A percentile compares a stretch with the other conserved stretches of the same genome.
Evolutionary conservation across 2,888 invertebrate genomes (phyloP).

Genomic region (Sinodicranocentrus sp.): DNA sequence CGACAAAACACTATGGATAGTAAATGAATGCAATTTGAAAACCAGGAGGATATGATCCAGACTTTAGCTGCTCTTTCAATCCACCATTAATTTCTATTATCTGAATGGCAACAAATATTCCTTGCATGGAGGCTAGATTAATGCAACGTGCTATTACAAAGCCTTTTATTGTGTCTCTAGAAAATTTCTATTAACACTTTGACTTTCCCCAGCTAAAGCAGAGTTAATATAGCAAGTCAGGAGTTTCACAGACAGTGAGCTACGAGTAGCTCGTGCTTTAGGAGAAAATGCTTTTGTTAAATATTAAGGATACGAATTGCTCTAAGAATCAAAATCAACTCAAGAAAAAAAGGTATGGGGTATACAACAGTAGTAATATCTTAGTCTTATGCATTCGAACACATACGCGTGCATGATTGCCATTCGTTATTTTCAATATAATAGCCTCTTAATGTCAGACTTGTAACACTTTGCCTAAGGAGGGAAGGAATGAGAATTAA

Average conservation of each 20-base stretch:
- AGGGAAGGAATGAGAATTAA: conserved; percentile 44
- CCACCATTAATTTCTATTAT: conserved; percentile 41
- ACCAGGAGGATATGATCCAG: neutral
- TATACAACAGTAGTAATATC: no score
- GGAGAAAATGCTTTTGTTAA: no score
- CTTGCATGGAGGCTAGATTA: no score
- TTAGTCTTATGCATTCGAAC: neutral
- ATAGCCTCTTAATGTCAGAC: conserved; percentile 65
- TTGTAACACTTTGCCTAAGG: conserved; percentile 56
- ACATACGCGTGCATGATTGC: conserved; percentile 44
- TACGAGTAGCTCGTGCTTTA: no score
- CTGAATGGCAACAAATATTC: neutral
- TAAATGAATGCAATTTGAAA: neutral
- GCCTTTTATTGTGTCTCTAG: no score
- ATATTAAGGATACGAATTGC: no score
- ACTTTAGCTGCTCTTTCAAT: no score
- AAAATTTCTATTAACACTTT: no score
- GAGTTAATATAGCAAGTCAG: no score
- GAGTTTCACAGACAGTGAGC: no score
- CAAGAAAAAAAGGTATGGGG: conserved; percentile 31
- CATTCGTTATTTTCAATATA: conserved; percentile 59
- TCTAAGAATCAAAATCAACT: conserved; percentile 23
- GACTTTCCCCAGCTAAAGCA: no score
- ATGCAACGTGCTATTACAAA: no score
- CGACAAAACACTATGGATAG: conserved; percentile 25